phyloP scores from a whole-genome alignment of 2,113 vertebrate species.

The Phocoena sinus region DNA sequence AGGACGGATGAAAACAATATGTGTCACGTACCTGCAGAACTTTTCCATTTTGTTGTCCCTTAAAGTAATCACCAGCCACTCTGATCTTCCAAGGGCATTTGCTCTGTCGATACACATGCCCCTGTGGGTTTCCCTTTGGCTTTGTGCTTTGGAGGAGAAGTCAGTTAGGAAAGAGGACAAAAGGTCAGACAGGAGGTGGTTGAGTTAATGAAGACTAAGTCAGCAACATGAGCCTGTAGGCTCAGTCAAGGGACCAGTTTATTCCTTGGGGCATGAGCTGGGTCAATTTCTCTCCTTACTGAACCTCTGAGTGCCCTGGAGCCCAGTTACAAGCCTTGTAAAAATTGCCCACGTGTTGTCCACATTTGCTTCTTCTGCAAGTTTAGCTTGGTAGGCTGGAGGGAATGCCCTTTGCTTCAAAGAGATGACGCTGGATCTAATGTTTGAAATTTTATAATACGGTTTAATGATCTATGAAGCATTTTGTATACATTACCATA shows the following conservation, averaged over 20 bases:
- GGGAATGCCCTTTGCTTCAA: background rate
- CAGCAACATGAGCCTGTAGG: background rate
- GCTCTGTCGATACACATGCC: background rate
- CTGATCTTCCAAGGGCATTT: background rate
- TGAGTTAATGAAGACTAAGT: background rate
- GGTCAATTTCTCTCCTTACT: background rate
- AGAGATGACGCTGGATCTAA: background rate
- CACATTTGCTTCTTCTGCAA: background rate
- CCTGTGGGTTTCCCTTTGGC: background rate
- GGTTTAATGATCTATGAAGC: background rate
- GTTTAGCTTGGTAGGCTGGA: background rate
- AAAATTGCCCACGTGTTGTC: background rate
- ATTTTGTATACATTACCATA: background rate
- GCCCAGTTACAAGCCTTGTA: background rate
- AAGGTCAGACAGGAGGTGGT: background rate
- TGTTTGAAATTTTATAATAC: background rate
- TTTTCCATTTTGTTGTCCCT: background rate
- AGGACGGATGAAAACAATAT: background rate
- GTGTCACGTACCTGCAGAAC: background rate
- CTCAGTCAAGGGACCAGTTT: background rate
- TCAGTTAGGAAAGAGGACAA: slow-evolving; percentile 33
- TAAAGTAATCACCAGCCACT: background rate
- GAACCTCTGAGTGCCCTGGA: slow-evolving; percentile 4
- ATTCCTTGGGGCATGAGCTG: background rate
- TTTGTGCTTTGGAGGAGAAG: slow-evolving; percentile 38